Base-by-base conservation (phyloP, 2,888 invertebrate species). In the Gari tellinella region DNA sequence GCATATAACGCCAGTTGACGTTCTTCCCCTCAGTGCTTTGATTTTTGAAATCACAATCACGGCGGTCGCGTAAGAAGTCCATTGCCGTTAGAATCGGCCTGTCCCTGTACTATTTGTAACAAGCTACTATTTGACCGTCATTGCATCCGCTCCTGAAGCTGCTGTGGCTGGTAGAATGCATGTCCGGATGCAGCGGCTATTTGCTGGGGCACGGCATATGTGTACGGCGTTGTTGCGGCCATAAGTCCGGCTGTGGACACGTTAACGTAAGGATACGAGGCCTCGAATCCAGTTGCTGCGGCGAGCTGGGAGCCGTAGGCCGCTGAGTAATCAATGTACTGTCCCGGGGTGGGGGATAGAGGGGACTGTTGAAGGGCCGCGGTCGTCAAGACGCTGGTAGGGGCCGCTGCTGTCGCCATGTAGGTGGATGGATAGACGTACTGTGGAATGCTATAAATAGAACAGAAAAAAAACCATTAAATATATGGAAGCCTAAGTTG, bases 141-240 rank as follows among this genome's bases (percentile, higher is more conserved):
- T 83, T 88, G 85, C 84, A 89, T 84, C 23, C 89, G 69, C 49
- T 89, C 89, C 69, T 88, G 89, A 5, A 89, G 81, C 67, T 87
- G 89, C 69, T 85, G 87, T 26, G 88, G 82, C 58, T 89, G 89
- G 75, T 83, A 88, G 46, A 86, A 82, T 38, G 86, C 83, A 60
- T 83, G 83, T 23, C 81, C 79, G 17, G 84, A 74, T 45, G 84
- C 84, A 19, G 85, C 82, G 8, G 88, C 84, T 14, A 87, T 77
- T 49, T 85, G 87, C 66, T 86, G 86, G 14, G 86, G 86, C 48
- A 88, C 70, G 52, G 79, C 84, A 69, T 87, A 88, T 2, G 88
- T 88, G 73, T 87, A 88, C 19, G 86, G 87, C 31, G 84, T 75
- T 10, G 84, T 82, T 21, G 88, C 77, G 21, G 82, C 82, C n/a